Evolutionary conservation across 2,888 invertebrate genomes (phyloP), one percentile per base, ranked within the genome.

Genomic region (Mythimna albipuncta): DNA sequence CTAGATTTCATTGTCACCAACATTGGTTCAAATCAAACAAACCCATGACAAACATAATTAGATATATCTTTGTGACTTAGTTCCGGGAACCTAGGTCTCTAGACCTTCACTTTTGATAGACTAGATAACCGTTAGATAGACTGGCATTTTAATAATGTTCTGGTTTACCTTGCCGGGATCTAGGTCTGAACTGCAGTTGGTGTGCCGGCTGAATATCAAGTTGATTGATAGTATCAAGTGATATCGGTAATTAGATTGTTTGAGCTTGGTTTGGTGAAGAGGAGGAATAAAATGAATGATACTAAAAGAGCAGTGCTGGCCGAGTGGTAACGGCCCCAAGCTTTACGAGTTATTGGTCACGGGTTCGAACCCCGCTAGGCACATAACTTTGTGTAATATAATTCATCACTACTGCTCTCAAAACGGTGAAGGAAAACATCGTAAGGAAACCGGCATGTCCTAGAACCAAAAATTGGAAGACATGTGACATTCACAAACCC

Each of bases 111-210:
- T 84, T 64, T 67, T 75, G 70, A 81, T 81, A 77, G 64, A 70
- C 74, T 32, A 80, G 77, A 77, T 81, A 69, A 64, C 52, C 0
- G 64, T 47, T 61, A 83, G 10, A 63, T 52, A 73, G 32, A 38
- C 63, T 72, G 84, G 71, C 73, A 81, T 82, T 82, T 81, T 50
- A 81, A 81, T 82, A 84, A 82, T 81, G 84, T 69, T 35, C 84
- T 71, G 54, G 82, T 84, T 84, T 69, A 77, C 82, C 82, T 82
- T 77, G 82, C 38, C 11, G 21, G 9, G 32, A 57, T 77, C 58
- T 70, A 68, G 67, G 65, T 67, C 6, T 54, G 32, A 32, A 32
- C 7, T 64, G 21, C 11, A 41, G 52, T 79, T 52, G 10, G 72
- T 77, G 35, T 47, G 52, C 57, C 9, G 64, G 57, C 38, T 69